phyloP scores from a whole-genome alignment of 2,113 vertebrate species.

The Malurus cyaneus region DNA sequence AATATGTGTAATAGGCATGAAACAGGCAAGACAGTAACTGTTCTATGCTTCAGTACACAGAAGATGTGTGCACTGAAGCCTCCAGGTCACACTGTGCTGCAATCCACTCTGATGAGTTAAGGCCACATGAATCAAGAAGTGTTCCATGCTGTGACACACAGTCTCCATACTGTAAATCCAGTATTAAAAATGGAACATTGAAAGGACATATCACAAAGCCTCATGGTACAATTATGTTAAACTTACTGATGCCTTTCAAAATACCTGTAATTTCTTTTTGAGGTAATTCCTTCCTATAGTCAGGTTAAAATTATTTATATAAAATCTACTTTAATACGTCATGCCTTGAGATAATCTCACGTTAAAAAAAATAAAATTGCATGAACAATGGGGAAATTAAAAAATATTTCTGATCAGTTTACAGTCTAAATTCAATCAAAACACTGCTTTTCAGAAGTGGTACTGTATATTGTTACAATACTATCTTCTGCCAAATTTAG shows the following conservation, averaged over 20 bases:
- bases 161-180: background rate
- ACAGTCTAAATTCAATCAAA: background rate
- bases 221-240: background rate
- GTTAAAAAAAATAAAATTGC: background rate
- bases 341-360: background rate
- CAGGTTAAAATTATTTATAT: background rate
- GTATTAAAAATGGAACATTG: background rate
- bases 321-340: background rate
- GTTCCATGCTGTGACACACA: background rate
- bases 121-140: background rate
- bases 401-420: background rate
- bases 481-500: background rate
- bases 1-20: background rate
- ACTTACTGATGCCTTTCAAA: background rate
- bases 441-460: background rate
- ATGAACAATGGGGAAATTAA: background rate
- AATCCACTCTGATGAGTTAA: background rate
- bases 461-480: background rate
- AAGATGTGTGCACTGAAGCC: background rate
- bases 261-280: background rate
- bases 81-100: background rate
- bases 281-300: background rate
- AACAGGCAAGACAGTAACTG: background rate
- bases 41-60: background rate
- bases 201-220: constrained; percentile 1